Percentiles rank a stretch among this genome's conserved stretches.
Conservation (phyloP, 2,888 invertebrate genomes). For the Aleiodes leptofemur region DNA sequence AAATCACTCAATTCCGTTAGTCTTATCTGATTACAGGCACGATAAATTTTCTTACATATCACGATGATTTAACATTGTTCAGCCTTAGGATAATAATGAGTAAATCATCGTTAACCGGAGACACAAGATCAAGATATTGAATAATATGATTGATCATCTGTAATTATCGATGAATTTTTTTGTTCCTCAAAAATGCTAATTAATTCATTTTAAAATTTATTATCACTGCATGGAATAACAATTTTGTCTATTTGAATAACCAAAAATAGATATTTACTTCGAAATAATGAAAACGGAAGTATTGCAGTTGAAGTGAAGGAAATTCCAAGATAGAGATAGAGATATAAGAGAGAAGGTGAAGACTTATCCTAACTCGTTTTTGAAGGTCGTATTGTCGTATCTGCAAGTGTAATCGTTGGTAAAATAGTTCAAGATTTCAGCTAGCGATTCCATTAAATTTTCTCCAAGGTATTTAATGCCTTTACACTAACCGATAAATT, state of each 20-base stretch:
- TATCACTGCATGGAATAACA: too few species aligned
- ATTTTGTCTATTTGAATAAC: too few species aligned
- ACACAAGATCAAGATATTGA: conserved; percentile 7
- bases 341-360: conserved; percentile 46
- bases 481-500: conserved; percentile 20
- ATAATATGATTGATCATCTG: conserved; percentile 49
- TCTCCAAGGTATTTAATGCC: conserved; percentile 18
- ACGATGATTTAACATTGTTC: conserved; percentile 29
- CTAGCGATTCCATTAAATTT: conserved; percentile 30
- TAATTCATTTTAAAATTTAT: too few species aligned
- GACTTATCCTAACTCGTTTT: conserved; percentile 62
- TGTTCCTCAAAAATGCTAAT: conserved; percentile 10
- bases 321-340: neutral
- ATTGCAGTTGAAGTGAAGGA: neutral
- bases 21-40: conserved; percentile 52
- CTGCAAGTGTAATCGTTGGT: conserved; percentile 62
- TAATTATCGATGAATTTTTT: conserved; percentile 56
- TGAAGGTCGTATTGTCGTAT: conserved; percentile 56
- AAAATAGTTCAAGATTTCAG: conserved; percentile 45
- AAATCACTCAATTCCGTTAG: conserved; percentile 53
- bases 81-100: too few species aligned
- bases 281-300: conserved; percentile 5
- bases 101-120: conserved; percentile 3
- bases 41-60: conserved; percentile 45
- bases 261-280: too few species aligned